A percentile compares a stretch with the other conserved stretches of the same genome.
These are phyloP conservation scores for Drosophila bunnanda DNA, from an alignment of 2,888 invertebrate genomes.

Conservation along the genomic window DNA sequence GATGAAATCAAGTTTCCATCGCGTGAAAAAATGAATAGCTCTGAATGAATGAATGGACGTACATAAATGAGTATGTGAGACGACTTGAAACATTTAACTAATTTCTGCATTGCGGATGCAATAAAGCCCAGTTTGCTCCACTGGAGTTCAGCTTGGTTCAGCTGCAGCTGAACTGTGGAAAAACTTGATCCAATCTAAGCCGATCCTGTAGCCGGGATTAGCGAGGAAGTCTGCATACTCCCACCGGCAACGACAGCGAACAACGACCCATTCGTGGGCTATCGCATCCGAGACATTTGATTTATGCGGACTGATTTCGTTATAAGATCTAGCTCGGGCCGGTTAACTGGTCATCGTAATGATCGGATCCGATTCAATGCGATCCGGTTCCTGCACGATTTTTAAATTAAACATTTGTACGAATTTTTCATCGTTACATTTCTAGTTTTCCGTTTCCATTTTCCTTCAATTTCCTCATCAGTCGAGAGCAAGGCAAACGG, in stretches of 20 bases:
- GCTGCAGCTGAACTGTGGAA: neutral
- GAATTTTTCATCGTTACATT: conserved; percentile 13
- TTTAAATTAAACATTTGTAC: conserved; percentile 36
- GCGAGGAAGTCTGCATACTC: conserved; percentile 43
- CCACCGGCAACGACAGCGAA: conserved; percentile 20
- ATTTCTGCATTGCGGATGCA: conserved; percentile 41
- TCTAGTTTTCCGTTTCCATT: conserved; percentile 16
- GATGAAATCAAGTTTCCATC: conserved; percentile 12
- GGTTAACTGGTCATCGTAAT: conserved; percentile 26
- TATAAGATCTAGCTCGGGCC: conserved; percentile 18
- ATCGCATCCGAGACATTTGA: conserved; percentile 44
- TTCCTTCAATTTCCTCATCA: conserved; percentile 28
- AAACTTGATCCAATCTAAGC: conserved; percentile 10
- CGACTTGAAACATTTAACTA: conserved; percentile 25
- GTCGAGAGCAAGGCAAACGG: conserved; percentile 22
- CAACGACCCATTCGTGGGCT: conserved; percentile 1
- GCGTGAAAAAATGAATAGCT: conserved; percentile 17
- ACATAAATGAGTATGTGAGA: conserved; percentile 4
- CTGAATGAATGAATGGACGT: conserved; percentile 30
- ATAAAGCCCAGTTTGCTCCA: conserved; percentile 21
- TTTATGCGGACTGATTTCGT: conserved; percentile 30
- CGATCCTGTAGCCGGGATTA: conserved; percentile 20
- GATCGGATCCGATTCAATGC: conserved; percentile 1
- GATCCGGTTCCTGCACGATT: conserved; percentile 38
- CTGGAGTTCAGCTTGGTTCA: neutral